Percentiles rank a stretch among this genome's conserved stretches.
Conservation (phyloP, 1,140 invertebrate species). For the Sycobia sp. region DNA sequence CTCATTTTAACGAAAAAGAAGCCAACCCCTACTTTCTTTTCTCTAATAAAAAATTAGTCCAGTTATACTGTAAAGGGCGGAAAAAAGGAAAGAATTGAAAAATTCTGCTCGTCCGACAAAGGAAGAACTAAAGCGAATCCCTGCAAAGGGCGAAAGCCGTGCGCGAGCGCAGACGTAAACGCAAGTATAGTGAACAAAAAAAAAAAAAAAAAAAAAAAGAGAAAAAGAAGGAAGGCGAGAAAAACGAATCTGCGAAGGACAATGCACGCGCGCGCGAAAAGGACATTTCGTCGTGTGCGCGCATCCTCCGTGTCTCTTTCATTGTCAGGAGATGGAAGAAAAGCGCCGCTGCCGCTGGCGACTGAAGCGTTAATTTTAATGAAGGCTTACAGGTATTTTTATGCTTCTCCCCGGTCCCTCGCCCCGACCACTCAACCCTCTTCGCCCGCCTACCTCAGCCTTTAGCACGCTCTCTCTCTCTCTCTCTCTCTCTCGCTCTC, state of each 20-base stretch:
- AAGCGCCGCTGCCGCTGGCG: constrained; percentile 21
- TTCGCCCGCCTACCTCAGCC: neutral
- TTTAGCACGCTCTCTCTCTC: no score
- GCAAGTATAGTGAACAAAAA: neutral
- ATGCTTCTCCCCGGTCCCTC: neutral
- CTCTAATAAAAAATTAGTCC: no score
- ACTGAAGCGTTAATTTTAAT: constrained; percentile 33
- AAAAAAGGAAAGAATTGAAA: neutral
- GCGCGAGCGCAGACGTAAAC: neutral
- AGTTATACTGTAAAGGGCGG: no score
- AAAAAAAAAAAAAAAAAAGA: neutral
- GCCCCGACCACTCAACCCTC: no score
- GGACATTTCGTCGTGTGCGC: constrained; percentile 26
- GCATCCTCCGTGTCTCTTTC: neutral
- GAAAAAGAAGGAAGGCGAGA: neutral
- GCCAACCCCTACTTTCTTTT: no score
- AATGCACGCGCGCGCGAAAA: constrained; percentile 4
- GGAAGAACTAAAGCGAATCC: no score
- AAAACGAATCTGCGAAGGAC: constrained; percentile 5
- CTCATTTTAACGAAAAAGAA: no score
- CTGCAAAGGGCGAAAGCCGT: neutral
- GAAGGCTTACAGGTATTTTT: constrained; percentile 30
- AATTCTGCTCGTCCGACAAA: no score
- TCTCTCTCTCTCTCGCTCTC: no score
- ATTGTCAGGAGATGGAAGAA: constrained; percentile 12